Evolutionary conservation across 2,797 vertebrate species (phyloP), one percentile per base, ranked within the genome.

Genomic region (Gymnocypris eckloni): DNA sequence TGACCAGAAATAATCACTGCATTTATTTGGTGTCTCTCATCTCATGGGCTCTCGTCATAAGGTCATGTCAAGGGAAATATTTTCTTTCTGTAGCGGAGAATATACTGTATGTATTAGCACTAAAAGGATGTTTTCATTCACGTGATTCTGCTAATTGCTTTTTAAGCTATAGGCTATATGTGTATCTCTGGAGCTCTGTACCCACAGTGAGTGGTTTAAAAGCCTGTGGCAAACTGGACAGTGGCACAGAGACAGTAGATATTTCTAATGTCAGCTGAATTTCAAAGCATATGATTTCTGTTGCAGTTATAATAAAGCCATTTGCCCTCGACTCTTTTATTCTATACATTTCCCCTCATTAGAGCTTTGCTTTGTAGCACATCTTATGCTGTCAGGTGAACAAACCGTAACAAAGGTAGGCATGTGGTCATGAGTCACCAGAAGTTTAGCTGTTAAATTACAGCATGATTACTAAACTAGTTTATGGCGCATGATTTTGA

Each of bases 281-380:
- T 61, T 72, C 39, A 76, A 73, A 83, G 56, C 43, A 43, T 83
- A 43, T 64, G 81, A 45, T 75, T 61, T 77, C 28, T 69, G 22
- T 28, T 37, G 45, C 20, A n/a, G 64, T 69, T 84, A 7, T 20
- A 78, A 56, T 84, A 33, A 77, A 69, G 64, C 25, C n/a, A 43
- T 78, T 70, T 56, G 22, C 48, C 70, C 71, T 83, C 1, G 33
- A 33, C n/a, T 75, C 28, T 69, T 69, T 77, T 52, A 69, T 56
- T 84, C 45, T 0, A 1, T 4, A 54, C 9, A 28, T 52, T 41
- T 77, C 37, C 22, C 48, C 82, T 78, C 61, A 84, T 84, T 78
- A 54, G 50, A 1, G 16, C 1, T 43, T 41, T 41, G 45, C 73
- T 84, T 77, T 28, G 6, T 37, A 78, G 61, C 82, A 25, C 37